Evolutionary conservation across 2,113 vertebrate species (phyloP).

Genomic region (Neolamprologus fasciatus): DNA sequence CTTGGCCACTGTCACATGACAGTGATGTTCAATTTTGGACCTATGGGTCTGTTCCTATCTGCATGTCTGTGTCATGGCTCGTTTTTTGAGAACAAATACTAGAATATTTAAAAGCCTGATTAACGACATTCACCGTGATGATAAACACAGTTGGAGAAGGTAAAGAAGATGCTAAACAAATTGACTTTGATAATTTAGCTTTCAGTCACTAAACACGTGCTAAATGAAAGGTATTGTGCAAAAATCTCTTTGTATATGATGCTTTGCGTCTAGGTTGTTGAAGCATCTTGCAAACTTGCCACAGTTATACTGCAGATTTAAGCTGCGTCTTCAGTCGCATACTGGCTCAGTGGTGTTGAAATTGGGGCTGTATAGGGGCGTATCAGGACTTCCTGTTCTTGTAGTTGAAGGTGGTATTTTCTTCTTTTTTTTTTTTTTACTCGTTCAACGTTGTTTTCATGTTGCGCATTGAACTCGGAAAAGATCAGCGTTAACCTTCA

Average conservation of each 20-base stretch:
- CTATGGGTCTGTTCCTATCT: background rate
- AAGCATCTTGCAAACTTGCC: background rate
- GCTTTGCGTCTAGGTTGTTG: background rate
- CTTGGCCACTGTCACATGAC: background rate
- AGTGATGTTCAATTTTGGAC: background rate
- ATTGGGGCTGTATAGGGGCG: background rate
- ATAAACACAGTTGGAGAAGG: background rate
- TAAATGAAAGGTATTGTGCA: background rate
- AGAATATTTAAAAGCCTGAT: background rate
- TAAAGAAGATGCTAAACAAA: background rate
- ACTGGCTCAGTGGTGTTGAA: background rate
- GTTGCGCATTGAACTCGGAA: background rate
- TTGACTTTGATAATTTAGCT: background rate
- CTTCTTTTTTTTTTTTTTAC: too few relatives aligned
- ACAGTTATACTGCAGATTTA: background rate
- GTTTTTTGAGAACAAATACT: background rate
- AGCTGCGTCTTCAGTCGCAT: background rate
- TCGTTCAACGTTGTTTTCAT: background rate
- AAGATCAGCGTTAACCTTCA: background rate
- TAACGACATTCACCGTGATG: background rate
- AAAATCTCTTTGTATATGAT: background rate
- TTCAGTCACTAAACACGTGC: background rate
- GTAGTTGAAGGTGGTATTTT: background rate
- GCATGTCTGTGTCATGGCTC: background rate
- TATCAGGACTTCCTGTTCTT: background rate